A percentile compares a stretch with the other conserved stretches of the same genome.
These are phyloP conservation scores for Pipa parva DNA, from an alignment of 2,113 vertebrate genomes.

Conservation along the genomic window DNA sequence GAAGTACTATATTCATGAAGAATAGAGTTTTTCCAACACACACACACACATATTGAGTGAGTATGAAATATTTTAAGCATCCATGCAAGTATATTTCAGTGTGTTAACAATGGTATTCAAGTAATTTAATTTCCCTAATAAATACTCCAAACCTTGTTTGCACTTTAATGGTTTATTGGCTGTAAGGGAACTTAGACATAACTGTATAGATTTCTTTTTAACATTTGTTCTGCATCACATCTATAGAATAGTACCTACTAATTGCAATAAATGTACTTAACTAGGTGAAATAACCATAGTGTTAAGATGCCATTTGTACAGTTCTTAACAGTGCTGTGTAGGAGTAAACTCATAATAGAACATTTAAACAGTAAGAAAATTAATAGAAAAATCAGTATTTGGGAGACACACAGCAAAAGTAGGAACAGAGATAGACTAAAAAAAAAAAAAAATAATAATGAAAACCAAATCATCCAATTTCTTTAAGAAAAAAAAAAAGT, in stretches of 20 bases:
- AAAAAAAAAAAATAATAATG: too few relatives aligned
- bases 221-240: background rate
- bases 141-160: conserved; percentile 15
- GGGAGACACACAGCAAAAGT: background rate
- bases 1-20: too few relatives aligned
- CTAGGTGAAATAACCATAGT: background rate
- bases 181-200: background rate
- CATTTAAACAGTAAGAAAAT: background rate
- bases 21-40: too few relatives aligned
- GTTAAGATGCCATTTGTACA: background rate
- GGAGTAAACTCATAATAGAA: background rate
- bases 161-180: conserved; percentile 32
- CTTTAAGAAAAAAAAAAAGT: too few relatives aligned
- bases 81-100: conserved; percentile 5
- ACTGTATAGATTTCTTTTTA: conserved; percentile 13
- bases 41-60: too few relatives aligned
- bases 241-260: background rate
- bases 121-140: conserved; percentile 16
- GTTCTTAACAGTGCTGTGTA: background rate
- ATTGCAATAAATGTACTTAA: background rate
- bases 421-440: too few relatives aligned
- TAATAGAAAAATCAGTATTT: background rate
- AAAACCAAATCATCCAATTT: too few relatives aligned
- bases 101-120: background rate
- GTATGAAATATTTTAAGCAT: too few relatives aligned